Evolutionary conservation across 2,113 vertebrate species (phyloP).

Genomic region (Pterocles gutturalis): DNA sequence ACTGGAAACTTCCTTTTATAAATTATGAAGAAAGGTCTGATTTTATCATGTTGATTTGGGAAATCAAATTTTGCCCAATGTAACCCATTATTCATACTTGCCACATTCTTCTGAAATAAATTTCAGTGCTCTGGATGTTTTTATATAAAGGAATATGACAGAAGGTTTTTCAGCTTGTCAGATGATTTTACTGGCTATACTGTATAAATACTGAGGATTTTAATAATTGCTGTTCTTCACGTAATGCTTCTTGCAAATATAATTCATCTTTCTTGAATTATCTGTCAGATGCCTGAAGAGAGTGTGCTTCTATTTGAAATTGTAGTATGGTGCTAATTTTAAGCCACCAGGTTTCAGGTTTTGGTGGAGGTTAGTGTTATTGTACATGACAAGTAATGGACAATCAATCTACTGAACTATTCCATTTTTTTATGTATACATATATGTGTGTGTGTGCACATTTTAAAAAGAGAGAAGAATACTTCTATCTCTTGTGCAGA

Average conservation of each 20-base stretch:
- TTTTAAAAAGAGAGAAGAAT: neutral
- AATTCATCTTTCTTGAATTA: constrained; percentile 8
- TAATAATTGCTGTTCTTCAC: neutral
- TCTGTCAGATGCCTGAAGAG: neutral
- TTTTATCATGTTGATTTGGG: neutral
- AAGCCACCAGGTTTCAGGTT: neutral
- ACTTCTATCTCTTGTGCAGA: fast-evolving
- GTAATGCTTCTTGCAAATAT: neutral
- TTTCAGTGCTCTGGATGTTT: neutral
- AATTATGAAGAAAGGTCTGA: neutral
- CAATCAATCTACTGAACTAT: neutral
- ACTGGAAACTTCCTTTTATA: neutral
- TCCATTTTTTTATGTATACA: neutral
- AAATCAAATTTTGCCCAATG: constrained; percentile 7
- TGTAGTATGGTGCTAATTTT: neutral
- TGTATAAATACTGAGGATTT: constrained; percentile 11
- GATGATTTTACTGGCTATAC: constrained; percentile 11
- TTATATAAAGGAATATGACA: constrained; percentile 14
- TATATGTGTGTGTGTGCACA: neutral
- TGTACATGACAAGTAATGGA: neutral
- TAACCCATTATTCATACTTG: constrained; percentile 24
- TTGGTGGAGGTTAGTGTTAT: neutral
- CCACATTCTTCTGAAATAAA: constrained; percentile 2
- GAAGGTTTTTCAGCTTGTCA: constrained; percentile 31
- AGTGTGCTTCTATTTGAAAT: neutral